Evolutionary conservation across 2,113 vertebrate species (phyloP), one percentile per base, ranked within the genome.

Genomic region (Procavia capensis): DNA sequence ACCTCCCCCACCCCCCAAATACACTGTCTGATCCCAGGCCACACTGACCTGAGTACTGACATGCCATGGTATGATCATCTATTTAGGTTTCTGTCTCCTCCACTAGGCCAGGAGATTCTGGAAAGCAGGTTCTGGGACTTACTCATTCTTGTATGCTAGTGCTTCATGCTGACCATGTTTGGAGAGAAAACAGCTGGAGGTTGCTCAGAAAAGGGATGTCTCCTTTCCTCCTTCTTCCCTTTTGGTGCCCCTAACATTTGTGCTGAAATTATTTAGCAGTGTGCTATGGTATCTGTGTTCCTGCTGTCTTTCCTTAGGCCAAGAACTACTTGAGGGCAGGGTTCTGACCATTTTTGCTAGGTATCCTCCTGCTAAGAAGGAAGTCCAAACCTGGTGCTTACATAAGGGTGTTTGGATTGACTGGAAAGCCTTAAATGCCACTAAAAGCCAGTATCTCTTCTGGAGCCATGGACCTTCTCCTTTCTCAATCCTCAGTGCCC

Each of bases 361-460:
- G 86, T 7, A 0, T 3, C 5, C 54, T 27, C 2, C 34, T 9
- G 34, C 14, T 0, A 50, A 41, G 75, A 24, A 34, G 29, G 5
- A 1, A 0, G 68, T 29, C 34, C 2, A 4, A 31, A 14, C 43
- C 27, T 13, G 76, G 34, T 1, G 3, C 43, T 5, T 2, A 17
- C 1, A 0, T 9, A 6, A 20, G 34, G 13, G 0, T 22, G 19
- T 34, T 1, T 0, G 29, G 1, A 5, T 11, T 4, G 22, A 34
- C 50, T 20, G 14, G 76, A 22, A 2, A 2, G 4, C 14, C n/a
- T n/a, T n/a, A n/a, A n/a, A n/a, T n/a, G n/a, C n/a, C n/a, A n/a
- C n/a, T 8, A 5, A 57, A 10, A 22, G 19, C 13, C 2, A 1
- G 19, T 0, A 27, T 0, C 4, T 2, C 39, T 6, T 14, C 3